These are phyloP conservation scores for Gryllus bimaculatus DNA, from an alignment of 1,140 invertebrate genomes.

Conservation along the genomic window DNA sequence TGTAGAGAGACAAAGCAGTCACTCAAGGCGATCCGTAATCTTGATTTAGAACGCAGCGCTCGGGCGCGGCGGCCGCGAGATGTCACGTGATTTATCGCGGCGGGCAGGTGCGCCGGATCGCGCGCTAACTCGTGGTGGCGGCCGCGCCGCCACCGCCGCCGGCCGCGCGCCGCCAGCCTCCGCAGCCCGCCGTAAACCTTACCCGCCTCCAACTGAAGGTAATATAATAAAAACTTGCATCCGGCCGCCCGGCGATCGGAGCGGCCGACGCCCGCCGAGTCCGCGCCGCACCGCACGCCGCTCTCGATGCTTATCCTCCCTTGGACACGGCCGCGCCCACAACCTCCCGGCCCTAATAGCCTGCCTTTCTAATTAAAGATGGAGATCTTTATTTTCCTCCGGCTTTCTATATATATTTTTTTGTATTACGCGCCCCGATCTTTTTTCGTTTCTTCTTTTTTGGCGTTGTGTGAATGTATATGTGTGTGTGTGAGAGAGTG, in stretches of 20 bases:
- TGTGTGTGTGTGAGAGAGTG: background rate
- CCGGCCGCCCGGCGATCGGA: background rate
- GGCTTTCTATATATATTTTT: slow-evolving; percentile 6
- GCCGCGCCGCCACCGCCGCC: background rate
- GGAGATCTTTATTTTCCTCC: slow-evolving; percentile 4
- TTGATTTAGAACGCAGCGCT: slow-evolving; percentile 9
- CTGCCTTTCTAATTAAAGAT: slow-evolving; percentile 5
- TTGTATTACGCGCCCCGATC: background rate
- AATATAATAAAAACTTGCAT: slow-evolving; percentile 14
- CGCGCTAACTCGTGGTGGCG: background rate
- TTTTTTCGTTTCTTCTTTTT: background rate
- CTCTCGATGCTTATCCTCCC: background rate
- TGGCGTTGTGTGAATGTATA: too few species aligned
- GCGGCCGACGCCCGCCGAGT: background rate
- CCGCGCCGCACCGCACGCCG: too few species aligned
- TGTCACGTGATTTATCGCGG: slow-evolving; percentile 17
- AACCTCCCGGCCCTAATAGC: background rate
- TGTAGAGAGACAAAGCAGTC: background rate
- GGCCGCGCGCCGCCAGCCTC: background rate
- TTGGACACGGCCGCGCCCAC: background rate
- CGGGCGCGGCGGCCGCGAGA: background rate
- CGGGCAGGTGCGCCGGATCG: background rate
- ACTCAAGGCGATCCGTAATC: slow-evolving; percentile 7
- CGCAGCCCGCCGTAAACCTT: background rate
- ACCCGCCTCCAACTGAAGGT: background rate